These are phyloP conservation scores for Chironomus striatipennis DNA, from an alignment of 1,140 invertebrate species.

Conservation along the genomic window DNA sequence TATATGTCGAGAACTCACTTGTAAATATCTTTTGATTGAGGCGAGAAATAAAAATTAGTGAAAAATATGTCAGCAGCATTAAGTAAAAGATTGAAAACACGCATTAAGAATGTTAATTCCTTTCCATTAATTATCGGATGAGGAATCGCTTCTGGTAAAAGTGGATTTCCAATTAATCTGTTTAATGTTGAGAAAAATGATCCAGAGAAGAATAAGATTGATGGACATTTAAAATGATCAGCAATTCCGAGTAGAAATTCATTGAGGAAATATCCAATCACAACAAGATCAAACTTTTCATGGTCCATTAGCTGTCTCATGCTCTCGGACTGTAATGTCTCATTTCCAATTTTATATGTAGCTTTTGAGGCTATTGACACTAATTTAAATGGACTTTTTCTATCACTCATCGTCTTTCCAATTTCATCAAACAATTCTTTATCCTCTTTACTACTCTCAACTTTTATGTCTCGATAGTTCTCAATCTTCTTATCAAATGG, in stretches of 20 bases:
- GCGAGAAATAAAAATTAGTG: background rate
- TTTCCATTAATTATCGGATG: too few relatives aligned
- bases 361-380: background rate
- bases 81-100: background rate
- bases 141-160: too few relatives aligned
- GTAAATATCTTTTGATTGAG: background rate
- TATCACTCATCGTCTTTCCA: background rate
- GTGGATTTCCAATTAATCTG: conserved; percentile 19
- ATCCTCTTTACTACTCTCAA: background rate
- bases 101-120: background rate
- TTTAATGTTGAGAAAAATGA: background rate
- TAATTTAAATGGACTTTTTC: background rate
- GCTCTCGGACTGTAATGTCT: background rate
- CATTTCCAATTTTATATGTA: background rate
- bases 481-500: too few relatives aligned
- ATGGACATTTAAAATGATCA: conserved; percentile 25
- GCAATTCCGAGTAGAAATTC: conserved; percentile 21
- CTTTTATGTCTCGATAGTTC: conserved; percentile 29
- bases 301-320: background rate
- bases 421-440: background rate
- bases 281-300: conserved; percentile 23
- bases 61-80: background rate
- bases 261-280: conserved; percentile 17
- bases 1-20: too few relatives aligned
- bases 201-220: background rate